Evolutionary conservation across 2,113 vertebrate species (phyloP), one percentile per base, ranked within the genome.

Genomic region (Egretta garzetta): DNA sequence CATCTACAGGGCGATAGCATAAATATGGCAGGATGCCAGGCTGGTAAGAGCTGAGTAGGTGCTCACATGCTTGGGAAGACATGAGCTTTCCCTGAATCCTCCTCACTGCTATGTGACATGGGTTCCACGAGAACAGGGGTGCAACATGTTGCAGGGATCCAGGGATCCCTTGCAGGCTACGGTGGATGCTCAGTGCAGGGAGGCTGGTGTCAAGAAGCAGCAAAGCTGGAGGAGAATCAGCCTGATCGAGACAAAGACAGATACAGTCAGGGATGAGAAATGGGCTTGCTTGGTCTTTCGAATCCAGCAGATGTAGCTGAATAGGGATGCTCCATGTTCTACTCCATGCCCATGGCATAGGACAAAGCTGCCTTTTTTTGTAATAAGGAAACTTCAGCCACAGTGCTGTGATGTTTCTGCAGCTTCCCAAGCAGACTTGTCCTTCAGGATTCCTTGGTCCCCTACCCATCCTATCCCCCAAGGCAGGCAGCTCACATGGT

Each of bases 191-290:
- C 39, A 23, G 50, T 5, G 41, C 18, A 47, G 30, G 43, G 50
- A 37, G 17, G 22, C 23, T 62, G 62, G 8, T 32, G 9, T 4
- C 20, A 32, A 32, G 63, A 9, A 75, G 72, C 2, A 68, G 30
- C 13, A 87, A 56, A 77, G 14, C 59, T 53, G 64, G 73, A 70
- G 59, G 8, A 82, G 26, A 22, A 50, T 50, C n/a, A 72, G 10
- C 21, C 39, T 14, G 0, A 0, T 8, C 0, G 5, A 84, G 59
- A 43, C 1, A 37, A 49, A 63, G 76, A 32, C 7, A 63, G 20
- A 67, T 27, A 9, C 1, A 20, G 27, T 3, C 35, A 73, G 59
- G 13, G 35, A 12, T n/a, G 27, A 73, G 35, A 39, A 60, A 67
- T 0, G 24, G 30, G 8, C n/a, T 71, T 43, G 10, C 27, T n/a